Evolutionary conservation across 2,797 vertebrate species (phyloP), one percentile per base, ranked within the genome.

Genomic region (Tragelaphus eurycerus): DNA sequence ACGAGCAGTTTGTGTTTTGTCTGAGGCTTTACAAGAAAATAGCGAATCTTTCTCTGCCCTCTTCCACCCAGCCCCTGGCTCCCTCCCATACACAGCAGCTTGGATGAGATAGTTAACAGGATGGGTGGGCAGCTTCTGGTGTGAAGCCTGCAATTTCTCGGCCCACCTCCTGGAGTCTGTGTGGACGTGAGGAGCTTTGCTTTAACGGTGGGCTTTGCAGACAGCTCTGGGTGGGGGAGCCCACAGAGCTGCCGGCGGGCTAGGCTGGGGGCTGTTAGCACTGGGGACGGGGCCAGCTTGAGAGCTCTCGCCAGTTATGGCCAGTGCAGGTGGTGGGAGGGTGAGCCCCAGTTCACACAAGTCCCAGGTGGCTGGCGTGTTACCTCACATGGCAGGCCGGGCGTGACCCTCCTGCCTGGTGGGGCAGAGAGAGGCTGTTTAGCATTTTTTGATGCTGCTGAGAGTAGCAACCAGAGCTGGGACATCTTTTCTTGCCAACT

Each of bases 401-500:
- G 78, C 0, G 0, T 64, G 94, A 76, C 83, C 88, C 64, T 60
- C 64, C 57, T 93, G 89, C 86, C 67, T 95, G 21, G 17, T 4
- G 76, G 83, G 91, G 52, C 29, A 38, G 89, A 82, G 83, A 91
- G 71, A 55, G 89, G 67, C 67, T n/a, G 17, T 55, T 93, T 74
- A 89, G 64, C 43, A 60, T 86, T 67, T 96, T 87, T 87, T 79
- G n/a, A 93, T 16, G 85, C 8, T 55, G 94, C 43, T 7, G 11
- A 59, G 78, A 83, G 12, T 43, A 89, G 59, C 79, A 89, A 71
- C 59, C 86, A 23, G 29, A 85, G 64, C 34, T 85, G 74, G 89
- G 89, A 60, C 88, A 79, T 84, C 76, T 91, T 86, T 95, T 95
- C 84, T 90, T 94, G 84, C 91, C 89, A 93, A 14, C 67, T 97